Evolutionary conservation across 2,797 vertebrate species (phyloP).

Genomic region (Helostoma temminkii): DNA sequence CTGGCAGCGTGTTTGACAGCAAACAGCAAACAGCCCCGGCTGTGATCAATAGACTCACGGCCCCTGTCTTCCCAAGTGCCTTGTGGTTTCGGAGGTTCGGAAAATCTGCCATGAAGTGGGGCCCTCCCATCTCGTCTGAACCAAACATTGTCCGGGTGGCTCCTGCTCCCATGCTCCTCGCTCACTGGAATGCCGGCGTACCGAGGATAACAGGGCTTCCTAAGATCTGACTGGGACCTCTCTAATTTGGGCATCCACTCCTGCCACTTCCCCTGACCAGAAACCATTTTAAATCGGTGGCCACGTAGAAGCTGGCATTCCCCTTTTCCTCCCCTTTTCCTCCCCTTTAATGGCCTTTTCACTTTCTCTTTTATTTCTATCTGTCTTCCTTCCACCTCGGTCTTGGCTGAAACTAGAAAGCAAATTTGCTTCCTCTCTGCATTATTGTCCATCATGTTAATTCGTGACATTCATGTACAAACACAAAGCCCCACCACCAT

Average conservation of each 20-base stretch:
- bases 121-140: constrained; percentile 79
- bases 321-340: constrained; percentile 72
- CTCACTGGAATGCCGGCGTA: constrained; percentile 68
- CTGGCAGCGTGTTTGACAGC: constrained; percentile 69
- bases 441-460: constrained; percentile 64
- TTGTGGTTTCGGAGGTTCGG: constrained; percentile 78
- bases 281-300: constrained; percentile 80
- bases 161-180: constrained; percentile 71
- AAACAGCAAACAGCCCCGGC: constrained; percentile 65
- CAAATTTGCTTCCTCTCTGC: constrained; percentile 54
- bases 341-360: constrained; percentile 68
- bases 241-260: constrained; percentile 83
- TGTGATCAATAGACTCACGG: constrained; percentile 67
- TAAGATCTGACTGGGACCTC: constrained; percentile 73
- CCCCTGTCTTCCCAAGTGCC: constrained; percentile 64
- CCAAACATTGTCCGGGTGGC: constrained; percentile 73
- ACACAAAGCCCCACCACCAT: constrained; percentile 32
- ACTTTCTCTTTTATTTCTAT: constrained; percentile 62
- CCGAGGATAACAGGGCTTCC: constrained; percentile 79
- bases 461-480: constrained; percentile 45
- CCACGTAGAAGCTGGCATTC: constrained; percentile 77
- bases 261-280: constrained; percentile 83
- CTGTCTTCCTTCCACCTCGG: constrained; percentile 65
- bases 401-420: constrained; percentile 56
- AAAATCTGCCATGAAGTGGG: constrained; percentile 75